phyloP scores from a whole-genome alignment of 2,113 vertebrate genomes.

The Tapirus terrestris region DNA sequence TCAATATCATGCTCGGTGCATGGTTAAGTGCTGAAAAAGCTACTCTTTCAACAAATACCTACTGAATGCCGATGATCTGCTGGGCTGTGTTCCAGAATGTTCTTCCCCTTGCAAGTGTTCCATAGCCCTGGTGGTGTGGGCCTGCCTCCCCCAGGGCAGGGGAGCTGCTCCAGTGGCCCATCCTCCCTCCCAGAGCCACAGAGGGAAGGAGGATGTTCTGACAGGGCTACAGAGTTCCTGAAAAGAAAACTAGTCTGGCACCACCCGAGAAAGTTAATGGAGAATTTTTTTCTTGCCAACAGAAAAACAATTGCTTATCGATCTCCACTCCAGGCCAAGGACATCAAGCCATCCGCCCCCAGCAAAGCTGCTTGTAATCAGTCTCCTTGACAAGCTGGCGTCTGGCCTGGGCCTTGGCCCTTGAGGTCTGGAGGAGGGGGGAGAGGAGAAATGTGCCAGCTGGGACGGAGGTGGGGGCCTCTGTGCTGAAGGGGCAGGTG shows the following conservation, averaged over 20 bases:
- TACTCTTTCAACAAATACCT: background rate
- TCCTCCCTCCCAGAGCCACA: background rate
- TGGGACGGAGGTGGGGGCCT: background rate
- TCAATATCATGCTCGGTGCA: no score
- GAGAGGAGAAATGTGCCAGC: rapidly evolving
- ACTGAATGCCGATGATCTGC: background rate
- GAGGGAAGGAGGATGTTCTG: background rate
- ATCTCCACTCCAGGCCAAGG: constrained; percentile 54
- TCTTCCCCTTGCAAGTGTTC: background rate
- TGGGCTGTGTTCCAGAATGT: background rate
- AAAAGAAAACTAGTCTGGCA: constrained; percentile 44
- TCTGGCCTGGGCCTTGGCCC: constrained; percentile 40
- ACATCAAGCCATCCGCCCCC: background rate
- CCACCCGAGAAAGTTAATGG: background rate
- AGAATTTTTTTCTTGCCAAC: background rate
- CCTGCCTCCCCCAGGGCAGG: background rate
- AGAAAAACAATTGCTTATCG: constrained; percentile 67
- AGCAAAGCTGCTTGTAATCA: constrained; percentile 45
- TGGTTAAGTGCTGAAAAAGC: background rate
- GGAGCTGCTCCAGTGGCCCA: rapidly evolving
- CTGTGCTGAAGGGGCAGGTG: background rate
- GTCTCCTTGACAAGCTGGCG: background rate
- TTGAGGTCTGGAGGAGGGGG: background rate
- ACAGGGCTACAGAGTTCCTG: background rate
- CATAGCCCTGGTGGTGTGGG: rapidly evolving